Evolutionary conservation across 2,113 vertebrate genomes (phyloP).

Genomic region (Chaetura pelagica): DNA sequence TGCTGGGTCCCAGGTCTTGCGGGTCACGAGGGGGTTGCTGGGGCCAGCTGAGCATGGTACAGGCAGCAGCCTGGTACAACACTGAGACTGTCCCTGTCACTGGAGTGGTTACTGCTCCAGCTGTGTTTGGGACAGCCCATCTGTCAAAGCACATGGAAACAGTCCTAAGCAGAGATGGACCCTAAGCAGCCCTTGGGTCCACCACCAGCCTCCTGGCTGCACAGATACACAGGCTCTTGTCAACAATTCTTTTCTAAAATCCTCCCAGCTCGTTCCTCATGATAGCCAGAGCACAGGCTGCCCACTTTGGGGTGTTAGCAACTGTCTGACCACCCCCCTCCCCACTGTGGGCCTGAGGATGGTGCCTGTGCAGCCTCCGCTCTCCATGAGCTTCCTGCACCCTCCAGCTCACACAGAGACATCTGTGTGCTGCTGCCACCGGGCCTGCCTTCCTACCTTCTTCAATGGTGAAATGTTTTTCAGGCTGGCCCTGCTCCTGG

Average conservation of each 20-base stretch:
- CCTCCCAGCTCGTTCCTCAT: background rate
- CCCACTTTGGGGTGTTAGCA: background rate
- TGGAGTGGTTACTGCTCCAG: background rate
- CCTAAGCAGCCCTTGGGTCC: background rate
- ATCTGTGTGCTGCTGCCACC: background rate
- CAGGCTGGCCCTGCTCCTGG: background rate
- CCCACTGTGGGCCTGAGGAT: fast-evolving
- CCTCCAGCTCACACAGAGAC: background rate
- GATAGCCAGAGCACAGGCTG: background rate
- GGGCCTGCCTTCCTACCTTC: background rate
- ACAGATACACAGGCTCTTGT: background rate
- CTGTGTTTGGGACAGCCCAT: background rate
- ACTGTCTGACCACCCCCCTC: fast-evolving
- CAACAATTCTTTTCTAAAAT: background rate
- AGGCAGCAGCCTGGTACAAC: background rate
- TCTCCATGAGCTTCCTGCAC: background rate
- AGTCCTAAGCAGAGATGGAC: background rate
- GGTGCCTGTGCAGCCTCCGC: background rate
- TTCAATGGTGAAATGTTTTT: background rate
- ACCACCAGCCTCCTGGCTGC: background rate
- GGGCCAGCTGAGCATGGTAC: fast-evolving
- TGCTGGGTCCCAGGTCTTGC: background rate
- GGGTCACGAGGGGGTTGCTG: background rate
- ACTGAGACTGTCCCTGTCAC: background rate
- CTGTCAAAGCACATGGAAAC: background rate